Evolutionary conservation across 2,888 invertebrate species (phyloP), one percentile per base, ranked within the genome.

Genomic region (Pteria penguin): DNA sequence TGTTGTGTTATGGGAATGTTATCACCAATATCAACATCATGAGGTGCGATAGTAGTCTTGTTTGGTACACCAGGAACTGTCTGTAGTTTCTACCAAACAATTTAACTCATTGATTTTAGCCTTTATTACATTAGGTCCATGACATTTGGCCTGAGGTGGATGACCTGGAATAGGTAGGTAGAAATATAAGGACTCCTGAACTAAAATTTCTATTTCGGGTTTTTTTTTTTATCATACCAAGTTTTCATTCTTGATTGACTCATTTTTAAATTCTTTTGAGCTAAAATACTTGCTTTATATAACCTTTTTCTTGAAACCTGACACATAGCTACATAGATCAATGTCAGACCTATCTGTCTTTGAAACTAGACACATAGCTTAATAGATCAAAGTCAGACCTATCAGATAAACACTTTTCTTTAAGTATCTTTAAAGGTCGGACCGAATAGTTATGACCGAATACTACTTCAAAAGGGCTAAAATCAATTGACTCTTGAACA

Each of bases 391-490:
- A 52, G 26, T 71, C 60, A 11, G 45, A 36, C 45, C 45, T 36
- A 36, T 36, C 45, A 36, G 5, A 5, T 36, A 36, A 14, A 5
- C 45, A 36, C 45, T 14, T 36, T 36, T 36, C 45, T 36, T 36
- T 36, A 14, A 36, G 45, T 11, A 36, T 14, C 14, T 76, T 76
- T 31, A 80, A 60, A 0, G 76, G 67, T 5, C 79, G 77, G 3
- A 76, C 26, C 2, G 80, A 76, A 5, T 74, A 57, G n/a, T n/a
- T n/a, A 67, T 83, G 82, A 4, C 83, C 82, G 75, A 79, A 81
- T 4, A 80, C 75, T 4, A 81, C 54, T 60, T 82, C 79, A 78
- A 82, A 82, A 1, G 82, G 81, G 62, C 77, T 78, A 65, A 84
- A 81, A 3, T 78, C 75, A 22, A 83, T 58, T 2, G 83, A 80